Base-by-base conservation (phyloP, 1,140 invertebrate species). In the Diorhabda carinulata region DNA sequence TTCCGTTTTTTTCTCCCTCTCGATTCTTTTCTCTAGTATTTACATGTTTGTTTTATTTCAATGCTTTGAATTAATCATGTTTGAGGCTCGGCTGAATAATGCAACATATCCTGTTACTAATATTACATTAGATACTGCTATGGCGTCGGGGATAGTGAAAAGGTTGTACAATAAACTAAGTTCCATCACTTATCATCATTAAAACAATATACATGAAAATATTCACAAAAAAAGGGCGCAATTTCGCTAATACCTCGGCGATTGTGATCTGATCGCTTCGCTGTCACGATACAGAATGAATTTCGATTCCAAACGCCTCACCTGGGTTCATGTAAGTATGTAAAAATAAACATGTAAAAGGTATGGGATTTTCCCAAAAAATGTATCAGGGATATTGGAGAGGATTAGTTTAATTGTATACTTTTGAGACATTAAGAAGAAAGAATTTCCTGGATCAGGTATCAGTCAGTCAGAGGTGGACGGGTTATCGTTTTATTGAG, bases 41-140 rank as follows among this genome's bases (percentile, higher is more conserved):
- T 52, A 52, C 47, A 25, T 64, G 7, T 52, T 64, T 8, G 63
- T 64, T 64, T 64, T 56, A 56, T 64, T 64, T 45, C 61, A 43
- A 9, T 63, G 5, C 10, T 9, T n/a, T 44, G 61, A 43, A 63
- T 41, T 63, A 25, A 63, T n/a, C 4, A 63, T 25, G 58, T 60
- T 60, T 56, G 3, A 60, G 25, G 41, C 41, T 25, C 3, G 10
- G 25, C 25, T 60, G n/a, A 60, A 60, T 10, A 60, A 60, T 25
- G 3, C 6, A 25, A 25, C 25, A 25, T 25, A 25, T 25, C 25
- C 25, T 25, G 1, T 25, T 25, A 25, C 25, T 25, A 25, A 25
- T 25, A 25, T 25, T 25, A 25, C 25, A 25, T 25, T 25, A 25
- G 25, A 25, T 25, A 25, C 0, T 25, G 25, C 25, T 25, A 25